These are phyloP conservation scores for Ectemnius continuus DNA, from an alignment of 2,888 invertebrate species.

Conservation along the genomic window DNA sequence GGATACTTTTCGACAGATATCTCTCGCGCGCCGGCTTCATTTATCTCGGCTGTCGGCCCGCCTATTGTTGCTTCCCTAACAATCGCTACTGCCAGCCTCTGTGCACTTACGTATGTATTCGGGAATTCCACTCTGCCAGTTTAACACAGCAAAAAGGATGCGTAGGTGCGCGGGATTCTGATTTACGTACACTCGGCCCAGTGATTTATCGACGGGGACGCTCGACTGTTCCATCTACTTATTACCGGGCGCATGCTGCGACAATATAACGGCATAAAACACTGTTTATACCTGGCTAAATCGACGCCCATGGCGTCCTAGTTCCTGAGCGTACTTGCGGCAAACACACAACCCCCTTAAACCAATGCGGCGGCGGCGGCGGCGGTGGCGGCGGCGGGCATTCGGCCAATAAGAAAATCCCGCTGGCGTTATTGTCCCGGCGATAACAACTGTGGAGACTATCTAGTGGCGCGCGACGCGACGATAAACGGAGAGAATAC, in stretches of 20 bases:
- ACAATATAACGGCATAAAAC: background rate
- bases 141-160: background rate
- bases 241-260: background rate
- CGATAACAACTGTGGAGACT: conserved; percentile 1
- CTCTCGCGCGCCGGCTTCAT: no score
- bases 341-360: background rate
- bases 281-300: background rate
- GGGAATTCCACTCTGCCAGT: background rate
- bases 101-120: background rate
- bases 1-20: no score
- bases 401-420: background rate
- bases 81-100: background rate
- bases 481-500: background rate
- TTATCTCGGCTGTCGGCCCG: no score
- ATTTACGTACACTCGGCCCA: background rate
- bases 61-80: no score
- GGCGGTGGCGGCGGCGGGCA: background rate
- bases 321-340: background rate
- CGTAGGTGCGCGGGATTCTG: background rate
- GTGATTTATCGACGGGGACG: background rate
- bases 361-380: background rate
- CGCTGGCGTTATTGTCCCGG: background rate
- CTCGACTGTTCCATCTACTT: background rate
- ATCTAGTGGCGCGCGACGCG: background rate
- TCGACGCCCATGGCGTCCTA: background rate